A percentile compares a stretch with the other conserved stretches of the same genome.
Evolutionary conservation across 30 jellyfish, hydroid and myxozoan species (phyloP).

Genomic region (Cassiopea andromeda): DNA sequence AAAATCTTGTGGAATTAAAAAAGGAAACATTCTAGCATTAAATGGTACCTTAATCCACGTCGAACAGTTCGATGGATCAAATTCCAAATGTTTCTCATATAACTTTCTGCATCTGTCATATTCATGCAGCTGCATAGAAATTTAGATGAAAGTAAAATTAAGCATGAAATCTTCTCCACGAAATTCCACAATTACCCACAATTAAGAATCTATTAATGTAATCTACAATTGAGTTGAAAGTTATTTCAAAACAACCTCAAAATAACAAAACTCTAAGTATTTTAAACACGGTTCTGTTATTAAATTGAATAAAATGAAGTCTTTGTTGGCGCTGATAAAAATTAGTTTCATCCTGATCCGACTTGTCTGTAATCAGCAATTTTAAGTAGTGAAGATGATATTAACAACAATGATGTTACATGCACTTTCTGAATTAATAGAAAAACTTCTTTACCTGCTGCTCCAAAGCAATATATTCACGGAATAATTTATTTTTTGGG

Average conservation of each 20-base stretch:
- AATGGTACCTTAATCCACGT: constrained; percentile 91
- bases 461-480: constrained; percentile 94
- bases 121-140: constrained; percentile 83
- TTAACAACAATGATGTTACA: neutral
- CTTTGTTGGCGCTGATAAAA: no score
- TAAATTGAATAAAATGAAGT: no score
- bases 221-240: neutral
- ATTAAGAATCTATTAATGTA: neutral
- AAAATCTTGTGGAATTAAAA: no score
- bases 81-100: constrained; percentile 93
- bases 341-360: no score
- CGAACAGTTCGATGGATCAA: constrained; percentile 96
- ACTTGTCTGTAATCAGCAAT: no score
- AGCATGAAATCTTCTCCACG: neutral
- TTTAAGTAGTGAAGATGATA: no score
- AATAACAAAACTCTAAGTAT: neutral
- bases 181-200: no score
- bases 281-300: no score
- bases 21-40: neutral
- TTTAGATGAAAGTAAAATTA: neutral
- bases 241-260: neutral
- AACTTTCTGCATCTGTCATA: constrained; percentile 94
- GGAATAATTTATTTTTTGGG: constrained; percentile 88
- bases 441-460: constrained; percentile 59
- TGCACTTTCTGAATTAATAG: neutral